Conservation (phyloP, 2,797 vertebrate species). For the Chelonia mydas region DNA sequence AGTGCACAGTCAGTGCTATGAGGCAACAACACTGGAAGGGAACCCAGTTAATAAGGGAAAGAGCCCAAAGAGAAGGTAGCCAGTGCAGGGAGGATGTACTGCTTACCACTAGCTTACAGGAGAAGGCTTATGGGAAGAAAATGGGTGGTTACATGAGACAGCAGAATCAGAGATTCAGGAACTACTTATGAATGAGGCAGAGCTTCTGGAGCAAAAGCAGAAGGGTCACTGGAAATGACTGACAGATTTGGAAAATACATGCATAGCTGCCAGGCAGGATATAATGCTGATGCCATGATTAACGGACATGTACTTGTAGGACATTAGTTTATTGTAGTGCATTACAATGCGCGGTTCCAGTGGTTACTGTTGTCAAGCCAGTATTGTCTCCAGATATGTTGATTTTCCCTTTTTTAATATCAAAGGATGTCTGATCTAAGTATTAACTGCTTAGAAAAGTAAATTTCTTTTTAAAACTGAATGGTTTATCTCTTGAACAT, state of each 20-base stretch:
- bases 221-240: background rate
- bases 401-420: background rate
- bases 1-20: background rate
- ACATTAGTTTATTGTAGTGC: background rate
- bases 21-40: background rate
- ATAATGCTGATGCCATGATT: background rate
- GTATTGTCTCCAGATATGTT: background rate
- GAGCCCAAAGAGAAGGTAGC: background rate
- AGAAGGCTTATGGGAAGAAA: background rate
- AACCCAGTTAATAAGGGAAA: background rate
- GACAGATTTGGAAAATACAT: background rate
- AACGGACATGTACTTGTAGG: background rate
- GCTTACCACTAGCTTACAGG: background rate
- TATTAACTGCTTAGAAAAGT: background rate
- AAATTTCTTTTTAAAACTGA: background rate
- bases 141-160: background rate
- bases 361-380: background rate
- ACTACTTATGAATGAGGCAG: background rate
- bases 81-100: background rate
- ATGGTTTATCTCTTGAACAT: background rate
- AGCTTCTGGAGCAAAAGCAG: background rate
- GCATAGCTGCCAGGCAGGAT: background rate
- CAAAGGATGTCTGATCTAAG: accelerated
- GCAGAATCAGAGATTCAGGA: background rate
- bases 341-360: background rate